Evolutionary conservation across 1,140 invertebrate genomes (phyloP).

Genomic region (Steinernema feltiae): DNA sequence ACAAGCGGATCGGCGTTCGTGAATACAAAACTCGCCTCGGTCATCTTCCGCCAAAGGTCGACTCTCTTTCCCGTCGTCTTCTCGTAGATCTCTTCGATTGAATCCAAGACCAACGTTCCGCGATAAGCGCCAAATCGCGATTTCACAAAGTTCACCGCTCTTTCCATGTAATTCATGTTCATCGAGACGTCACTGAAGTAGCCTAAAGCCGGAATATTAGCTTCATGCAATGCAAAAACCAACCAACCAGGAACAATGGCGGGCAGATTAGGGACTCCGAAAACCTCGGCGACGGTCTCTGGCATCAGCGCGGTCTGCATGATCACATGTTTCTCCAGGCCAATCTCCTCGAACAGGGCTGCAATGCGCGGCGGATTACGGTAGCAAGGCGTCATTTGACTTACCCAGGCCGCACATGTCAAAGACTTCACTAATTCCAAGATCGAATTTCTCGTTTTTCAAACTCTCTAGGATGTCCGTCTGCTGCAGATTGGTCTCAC

Average conservation of each 20-base stretch:
- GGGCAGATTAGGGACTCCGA: background rate
- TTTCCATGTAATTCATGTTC: constrained; percentile 21
- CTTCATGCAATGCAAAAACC: background rate
- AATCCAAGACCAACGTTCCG: background rate
- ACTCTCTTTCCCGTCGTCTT: background rate
- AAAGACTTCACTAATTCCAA: constrained; percentile 34
- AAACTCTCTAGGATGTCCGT: constrained; percentile 22
- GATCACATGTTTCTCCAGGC: background rate
- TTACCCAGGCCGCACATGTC: constrained; percentile 36
- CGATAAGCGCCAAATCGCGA: background rate
- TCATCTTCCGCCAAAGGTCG: constrained; percentile 13
- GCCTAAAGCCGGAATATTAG: background rate
- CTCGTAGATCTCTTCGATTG: background rate
- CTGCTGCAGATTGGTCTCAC: background rate
- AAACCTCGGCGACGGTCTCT: background rate
- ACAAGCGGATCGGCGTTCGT: constrained; percentile 35
- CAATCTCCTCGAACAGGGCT: constrained; percentile 22
- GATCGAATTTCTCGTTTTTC: constrained; percentile 36
- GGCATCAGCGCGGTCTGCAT: background rate
- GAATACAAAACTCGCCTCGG: constrained; percentile 21
- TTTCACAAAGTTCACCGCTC: constrained; percentile 12
- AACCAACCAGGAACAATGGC: background rate
- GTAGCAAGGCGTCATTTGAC: too few species aligned
- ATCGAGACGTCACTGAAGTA: background rate
- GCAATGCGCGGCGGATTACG: too few species aligned